These are phyloP conservation scores for Bhutanitis thaidina DNA, from an alignment of 2,888 invertebrate species.

Conservation along the genomic window DNA sequence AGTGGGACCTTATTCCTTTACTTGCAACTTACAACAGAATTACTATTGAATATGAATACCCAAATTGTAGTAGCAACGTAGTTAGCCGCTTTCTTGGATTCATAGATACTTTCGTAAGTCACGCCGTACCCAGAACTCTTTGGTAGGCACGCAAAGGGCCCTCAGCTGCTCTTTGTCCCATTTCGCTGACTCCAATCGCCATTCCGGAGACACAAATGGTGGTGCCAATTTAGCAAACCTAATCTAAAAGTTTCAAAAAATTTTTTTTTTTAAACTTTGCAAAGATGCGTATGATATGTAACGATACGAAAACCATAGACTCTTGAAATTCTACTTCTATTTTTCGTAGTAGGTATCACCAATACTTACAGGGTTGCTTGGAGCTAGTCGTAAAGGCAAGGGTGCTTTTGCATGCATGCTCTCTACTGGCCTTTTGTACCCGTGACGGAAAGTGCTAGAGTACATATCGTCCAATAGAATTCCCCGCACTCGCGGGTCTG, in stretches of 20 bases:
- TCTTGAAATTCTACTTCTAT: no score
- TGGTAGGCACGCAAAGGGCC: conserved; percentile 32
- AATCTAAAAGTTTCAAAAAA: conserved; percentile 27
- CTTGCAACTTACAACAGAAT: no score
- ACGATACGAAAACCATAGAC: no score
- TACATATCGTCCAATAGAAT: conserved; percentile 44
- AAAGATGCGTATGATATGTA: no score
- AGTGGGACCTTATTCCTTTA: no score
- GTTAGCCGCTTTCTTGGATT: no score
- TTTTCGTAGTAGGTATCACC: no score
- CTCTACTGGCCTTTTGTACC: conserved; percentile 20
- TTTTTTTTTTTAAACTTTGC: no score
- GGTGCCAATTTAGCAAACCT: conserved; percentile 26
- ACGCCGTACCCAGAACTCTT: conserved; percentile 31
- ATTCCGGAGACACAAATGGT: conserved; percentile 47
- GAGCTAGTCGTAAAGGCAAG: conserved; percentile 27
- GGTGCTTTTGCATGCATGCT: conserved; percentile 29
- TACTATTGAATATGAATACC: no score
- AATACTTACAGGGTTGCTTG: conserved; percentile 33
- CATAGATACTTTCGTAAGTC: background rate
- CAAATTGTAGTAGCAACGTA: no score
- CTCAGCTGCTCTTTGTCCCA: conserved; percentile 50
- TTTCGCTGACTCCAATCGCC: conserved; percentile 45
- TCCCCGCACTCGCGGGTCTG: conserved; percentile 28
- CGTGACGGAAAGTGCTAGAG: conserved; percentile 30